phyloP scores from a whole-genome alignment of 2,888 invertebrate genomes.

The Thysanoteuthis rhombus region DNA sequence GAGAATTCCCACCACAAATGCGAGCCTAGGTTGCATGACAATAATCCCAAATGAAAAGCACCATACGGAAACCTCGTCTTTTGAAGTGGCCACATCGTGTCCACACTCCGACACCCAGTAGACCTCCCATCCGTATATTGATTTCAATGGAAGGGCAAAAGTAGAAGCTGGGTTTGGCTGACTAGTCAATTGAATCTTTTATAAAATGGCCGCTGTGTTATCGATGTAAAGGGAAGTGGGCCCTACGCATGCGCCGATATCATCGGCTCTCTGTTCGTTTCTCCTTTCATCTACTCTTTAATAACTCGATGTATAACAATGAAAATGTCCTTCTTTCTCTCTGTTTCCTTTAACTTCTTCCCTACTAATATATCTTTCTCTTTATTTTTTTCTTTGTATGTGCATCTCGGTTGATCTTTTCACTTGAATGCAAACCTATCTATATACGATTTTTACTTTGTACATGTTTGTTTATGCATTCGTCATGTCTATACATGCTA shows the following conservation, averaged over 20 bases:
- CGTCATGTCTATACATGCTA: not conserved
- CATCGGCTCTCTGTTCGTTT: not conserved
- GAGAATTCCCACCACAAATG: not conserved
- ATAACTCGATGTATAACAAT: not conserved
- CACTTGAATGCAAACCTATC: not conserved
- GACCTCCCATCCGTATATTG: not conserved
- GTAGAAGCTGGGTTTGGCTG: not conserved
- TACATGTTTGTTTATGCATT: not conserved
- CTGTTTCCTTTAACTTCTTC: not conserved
- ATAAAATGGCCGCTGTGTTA: not conserved
- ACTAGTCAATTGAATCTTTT: not conserved
- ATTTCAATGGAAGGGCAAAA: not conserved
- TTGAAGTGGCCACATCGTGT: not conserved
- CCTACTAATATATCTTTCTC: no score
- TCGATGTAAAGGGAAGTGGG: not conserved
- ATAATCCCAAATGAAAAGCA: conserved; percentile 12
- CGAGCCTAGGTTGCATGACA: not conserved
- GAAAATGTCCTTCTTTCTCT: not conserved
- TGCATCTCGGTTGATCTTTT: not conserved
- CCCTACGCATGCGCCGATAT: not conserved
- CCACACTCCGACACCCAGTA: not conserved
- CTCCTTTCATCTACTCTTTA: not conserved
- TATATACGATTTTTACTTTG: not conserved
- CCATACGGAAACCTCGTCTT: not conserved
- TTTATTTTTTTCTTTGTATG: not conserved